These are phyloP conservation scores for Chrosomus eos DNA, from an alignment of 2,797 vertebrate genomes.

Conservation along the genomic window DNA sequence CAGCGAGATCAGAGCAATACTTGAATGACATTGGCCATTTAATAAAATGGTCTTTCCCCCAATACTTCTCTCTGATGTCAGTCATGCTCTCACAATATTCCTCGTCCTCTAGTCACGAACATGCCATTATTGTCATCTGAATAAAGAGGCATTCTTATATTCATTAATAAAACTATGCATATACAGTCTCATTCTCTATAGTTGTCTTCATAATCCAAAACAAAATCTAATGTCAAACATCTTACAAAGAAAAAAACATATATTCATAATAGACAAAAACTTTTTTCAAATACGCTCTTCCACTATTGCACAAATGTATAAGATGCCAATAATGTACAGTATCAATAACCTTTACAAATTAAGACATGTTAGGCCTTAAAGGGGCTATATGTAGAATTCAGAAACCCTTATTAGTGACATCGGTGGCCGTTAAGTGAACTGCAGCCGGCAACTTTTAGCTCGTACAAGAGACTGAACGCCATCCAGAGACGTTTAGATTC, in stretches of 20 bases:
- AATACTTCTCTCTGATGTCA: constrained; percentile 13
- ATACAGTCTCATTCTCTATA: constrained; percentile 9
- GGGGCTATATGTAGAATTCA: not conserved
- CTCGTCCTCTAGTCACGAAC: constrained; percentile 10
- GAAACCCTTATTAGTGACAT: not conserved
- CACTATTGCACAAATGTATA: constrained; percentile 62
- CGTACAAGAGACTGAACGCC: not conserved
- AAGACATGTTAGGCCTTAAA: constrained; percentile 75
- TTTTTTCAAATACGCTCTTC: constrained; percentile 45
- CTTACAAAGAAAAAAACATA: constrained; percentile 53
- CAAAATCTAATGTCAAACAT: constrained; percentile 41
- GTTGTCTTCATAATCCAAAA: constrained; percentile 8
- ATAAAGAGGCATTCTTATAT: constrained; percentile 17
- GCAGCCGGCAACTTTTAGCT: not conserved
- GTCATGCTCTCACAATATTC: constrained; percentile 11
- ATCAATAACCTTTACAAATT: constrained; percentile 71
- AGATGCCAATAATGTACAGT: constrained; percentile 41
- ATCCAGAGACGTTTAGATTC: not conserved
- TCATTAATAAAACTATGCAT: constrained; percentile 22
- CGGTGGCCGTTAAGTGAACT: not conserved
- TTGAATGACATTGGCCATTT: not conserved
- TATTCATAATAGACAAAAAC: constrained; percentile 55
- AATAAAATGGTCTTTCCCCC: not conserved
- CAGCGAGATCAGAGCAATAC: not conserved
- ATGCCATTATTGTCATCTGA: constrained; percentile 27